These are phyloP conservation scores for Rotaria macrura DNA, from an alignment of 2,888 invertebrate genomes.

Conservation along the genomic window DNA sequence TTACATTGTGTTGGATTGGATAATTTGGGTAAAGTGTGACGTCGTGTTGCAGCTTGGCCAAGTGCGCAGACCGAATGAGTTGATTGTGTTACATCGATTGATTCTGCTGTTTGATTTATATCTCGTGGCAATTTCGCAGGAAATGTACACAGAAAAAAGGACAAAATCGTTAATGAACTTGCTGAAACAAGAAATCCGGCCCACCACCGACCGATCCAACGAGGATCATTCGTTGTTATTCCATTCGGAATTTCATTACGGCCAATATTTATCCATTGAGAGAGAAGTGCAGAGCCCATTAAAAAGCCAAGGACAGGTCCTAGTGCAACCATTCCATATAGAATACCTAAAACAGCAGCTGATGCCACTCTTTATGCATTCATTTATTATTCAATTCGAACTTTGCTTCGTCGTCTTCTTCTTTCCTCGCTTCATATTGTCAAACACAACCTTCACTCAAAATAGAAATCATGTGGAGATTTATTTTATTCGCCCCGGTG, in stretches of 20 bases:
- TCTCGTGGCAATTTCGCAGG: background rate
- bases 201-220: background rate
- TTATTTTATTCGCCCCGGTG: background rate
- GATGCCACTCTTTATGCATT: background rate
- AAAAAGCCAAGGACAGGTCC: slow-evolving; percentile 30
- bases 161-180: background rate
- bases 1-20: background rate
- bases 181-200: background rate
- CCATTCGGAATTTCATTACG: background rate
- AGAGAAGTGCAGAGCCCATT: slow-evolving; percentile 21
- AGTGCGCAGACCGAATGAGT: background rate
- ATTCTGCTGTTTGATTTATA: background rate
- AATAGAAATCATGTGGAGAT: background rate
- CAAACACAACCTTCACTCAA: background rate
- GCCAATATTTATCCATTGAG: slow-evolving; percentile 29
- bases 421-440: background rate
- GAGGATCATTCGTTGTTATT: slow-evolving; percentile 17
- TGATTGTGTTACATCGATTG: background rate
- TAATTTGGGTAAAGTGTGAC: background rate
- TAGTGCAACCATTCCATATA: slow-evolving; percentile 30
- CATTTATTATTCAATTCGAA: background rate
- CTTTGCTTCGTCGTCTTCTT: background rate
- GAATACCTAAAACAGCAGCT: slow-evolving; percentile 21
- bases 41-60: background rate
- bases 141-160: background rate